These are phyloP conservation scores for Drosophila arawakana DNA, from an alignment of 1,140 invertebrate species.

Conservation along the genomic window DNA sequence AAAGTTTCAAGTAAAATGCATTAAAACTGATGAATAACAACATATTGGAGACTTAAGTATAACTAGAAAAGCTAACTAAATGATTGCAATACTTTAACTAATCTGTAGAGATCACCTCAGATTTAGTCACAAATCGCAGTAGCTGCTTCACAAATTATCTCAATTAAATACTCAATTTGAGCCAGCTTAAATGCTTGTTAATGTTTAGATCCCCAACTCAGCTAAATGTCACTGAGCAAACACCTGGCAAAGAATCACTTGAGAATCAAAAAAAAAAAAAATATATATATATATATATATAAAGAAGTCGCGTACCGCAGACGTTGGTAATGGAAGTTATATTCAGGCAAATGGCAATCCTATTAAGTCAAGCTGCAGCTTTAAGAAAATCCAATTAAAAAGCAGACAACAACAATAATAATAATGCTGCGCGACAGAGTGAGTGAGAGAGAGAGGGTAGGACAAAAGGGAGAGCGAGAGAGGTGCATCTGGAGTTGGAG, in stretches of 20 bases:
- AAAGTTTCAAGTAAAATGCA: too few relatives aligned
- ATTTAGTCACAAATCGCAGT: too few relatives aligned
- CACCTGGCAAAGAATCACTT: conserved; percentile 50
- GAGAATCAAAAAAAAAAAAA: conserved; percentile 19
- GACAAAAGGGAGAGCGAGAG: neutral
- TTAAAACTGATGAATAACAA: too few relatives aligned
- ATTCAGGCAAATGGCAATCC: conserved; percentile 68
- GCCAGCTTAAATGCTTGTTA: neutral
- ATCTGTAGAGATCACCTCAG: too few relatives aligned
- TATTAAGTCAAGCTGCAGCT: conserved; percentile 72
- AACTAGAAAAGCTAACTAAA: too few relatives aligned
- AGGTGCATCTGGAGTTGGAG: conserved; percentile 13
- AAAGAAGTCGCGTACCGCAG: neutral
- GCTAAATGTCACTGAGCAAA: conserved; percentile 42
- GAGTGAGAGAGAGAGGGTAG: too few relatives aligned
- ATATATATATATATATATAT: neutral
- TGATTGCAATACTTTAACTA: too few relatives aligned
- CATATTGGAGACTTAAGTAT: too few relatives aligned
- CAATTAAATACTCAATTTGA: neutral
- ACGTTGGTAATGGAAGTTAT: conserved; percentile 45
- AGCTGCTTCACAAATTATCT: neutral
- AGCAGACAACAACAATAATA: conserved; percentile 19
- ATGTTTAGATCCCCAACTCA: conserved; percentile 21
- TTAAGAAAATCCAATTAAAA: conserved; percentile 82
- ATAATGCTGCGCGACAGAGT: neutral